Conservation (phyloP, 2,113 vertebrate species). For the Myrmecophaga tridactyla region DNA sequence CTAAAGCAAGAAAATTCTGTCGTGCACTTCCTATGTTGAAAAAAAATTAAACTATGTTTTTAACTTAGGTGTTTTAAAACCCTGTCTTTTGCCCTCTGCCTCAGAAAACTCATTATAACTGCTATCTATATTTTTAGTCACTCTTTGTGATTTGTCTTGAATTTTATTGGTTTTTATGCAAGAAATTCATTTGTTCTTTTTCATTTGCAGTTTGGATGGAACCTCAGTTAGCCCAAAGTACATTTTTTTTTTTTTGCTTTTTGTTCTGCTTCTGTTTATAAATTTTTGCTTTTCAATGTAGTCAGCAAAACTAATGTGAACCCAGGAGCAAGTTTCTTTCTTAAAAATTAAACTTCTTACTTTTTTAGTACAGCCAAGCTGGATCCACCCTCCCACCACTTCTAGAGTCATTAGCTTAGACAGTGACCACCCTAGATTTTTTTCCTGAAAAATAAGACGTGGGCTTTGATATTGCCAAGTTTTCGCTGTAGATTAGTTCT, state of each 20-base stretch:
- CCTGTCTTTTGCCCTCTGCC: not conserved
- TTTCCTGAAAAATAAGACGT: not conserved
- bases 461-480: not conserved
- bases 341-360: not conserved
- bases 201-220: not conserved
- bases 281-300: not conserved
- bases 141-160: not conserved
- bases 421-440: not conserved
- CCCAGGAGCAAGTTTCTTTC: not conserved
- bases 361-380: not conserved
- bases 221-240: not conserved
- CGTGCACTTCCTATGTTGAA: not conserved
- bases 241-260: constrained; percentile 14
- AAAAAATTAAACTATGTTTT: not conserved
- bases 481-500: not conserved
- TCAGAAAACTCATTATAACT: not conserved
- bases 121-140: not conserved
- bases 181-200: constrained; percentile 13
- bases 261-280: constrained; percentile 1
- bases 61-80: not conserved
- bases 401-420: not conserved
- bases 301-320: not conserved
- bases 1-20: not conserved
- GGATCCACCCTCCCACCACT: too few species aligned
- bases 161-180: not conserved